phyloP scores from a whole-genome alignment of 2,113 vertebrate genomes.

The Xenotilapia flavipinnis region DNA sequence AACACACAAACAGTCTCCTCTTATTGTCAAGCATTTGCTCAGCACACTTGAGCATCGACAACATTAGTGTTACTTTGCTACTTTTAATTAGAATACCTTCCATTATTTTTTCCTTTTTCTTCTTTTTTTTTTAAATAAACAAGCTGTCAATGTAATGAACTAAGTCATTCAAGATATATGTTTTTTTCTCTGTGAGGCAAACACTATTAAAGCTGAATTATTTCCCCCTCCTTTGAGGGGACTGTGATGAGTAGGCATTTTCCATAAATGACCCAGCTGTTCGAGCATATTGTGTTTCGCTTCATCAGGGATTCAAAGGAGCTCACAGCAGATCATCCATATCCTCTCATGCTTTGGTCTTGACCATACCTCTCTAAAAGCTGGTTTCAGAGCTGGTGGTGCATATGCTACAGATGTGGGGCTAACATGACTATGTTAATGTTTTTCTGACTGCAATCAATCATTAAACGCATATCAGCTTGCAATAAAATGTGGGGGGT shows the following conservation, averaged over 20 bases:
- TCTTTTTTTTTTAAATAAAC: neutral
- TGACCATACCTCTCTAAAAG: conserved; percentile 20
- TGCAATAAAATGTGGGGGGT: neutral
- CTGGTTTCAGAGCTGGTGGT: conserved; percentile 24
- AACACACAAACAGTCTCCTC: neutral
- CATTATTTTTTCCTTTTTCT: neutral
- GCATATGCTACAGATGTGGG: conserved; percentile 17
- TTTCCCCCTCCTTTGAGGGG: neutral
- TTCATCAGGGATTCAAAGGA: conserved; percentile 51
- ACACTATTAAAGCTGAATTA: neutral
- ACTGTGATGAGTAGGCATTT: conserved; percentile 51
- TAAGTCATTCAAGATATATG: neutral
- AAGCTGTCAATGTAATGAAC: neutral
- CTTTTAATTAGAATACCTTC: neutral
- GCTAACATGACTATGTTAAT: neutral
- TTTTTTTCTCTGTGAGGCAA: neutral
- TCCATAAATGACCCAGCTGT: conserved; percentile 61
- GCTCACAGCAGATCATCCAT: conserved; percentile 40
- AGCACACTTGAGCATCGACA: neutral
- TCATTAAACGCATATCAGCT: neutral
- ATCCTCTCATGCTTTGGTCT: conserved; percentile 23
- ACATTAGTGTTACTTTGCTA: neutral
- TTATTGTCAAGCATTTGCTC: neutral
- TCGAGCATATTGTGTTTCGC: conserved; percentile 55
- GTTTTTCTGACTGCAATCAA: neutral